Percentiles rank a stretch among this genome's conserved stretches.
These are phyloP conservation scores for Semicossyphus pulcher DNA, from an alignment of 2,113 vertebrate genomes.

Conservation along the genomic window DNA sequence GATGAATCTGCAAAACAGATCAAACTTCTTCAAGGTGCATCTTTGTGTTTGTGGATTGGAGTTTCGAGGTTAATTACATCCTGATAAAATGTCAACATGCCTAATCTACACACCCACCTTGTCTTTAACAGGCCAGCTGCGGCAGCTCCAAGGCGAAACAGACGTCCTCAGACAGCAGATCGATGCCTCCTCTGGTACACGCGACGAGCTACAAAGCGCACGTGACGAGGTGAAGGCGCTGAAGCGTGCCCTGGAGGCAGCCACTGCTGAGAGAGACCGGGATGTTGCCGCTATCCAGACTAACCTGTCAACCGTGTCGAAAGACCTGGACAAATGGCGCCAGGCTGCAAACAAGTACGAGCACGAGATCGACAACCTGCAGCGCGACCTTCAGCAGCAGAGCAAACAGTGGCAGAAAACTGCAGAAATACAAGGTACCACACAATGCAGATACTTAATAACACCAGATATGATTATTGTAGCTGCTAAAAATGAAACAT, in stretches of 20 bases:
- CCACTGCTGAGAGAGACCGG: slow-evolving; percentile 87
- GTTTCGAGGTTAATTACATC: neutral
- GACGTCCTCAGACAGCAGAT: slow-evolving; percentile 88
- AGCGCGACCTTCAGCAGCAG: slow-evolving; percentile 88
- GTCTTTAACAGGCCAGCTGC: slow-evolving; percentile 78
- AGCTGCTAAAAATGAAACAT: neutral
- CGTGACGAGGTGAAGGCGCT: slow-evolving; percentile 90
- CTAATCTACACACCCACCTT: neutral
- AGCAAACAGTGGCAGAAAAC: slow-evolving; percentile 91
- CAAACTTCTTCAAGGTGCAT: slow-evolving; percentile 90
- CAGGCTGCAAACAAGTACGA: slow-evolving; percentile 90
- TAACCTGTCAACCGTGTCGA: slow-evolving; percentile 86
- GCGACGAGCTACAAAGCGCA: slow-evolving; percentile 86
- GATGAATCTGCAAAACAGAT: slow-evolving; percentile 94
- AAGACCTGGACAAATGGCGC: slow-evolving; percentile 91
- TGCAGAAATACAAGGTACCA: slow-evolving; percentile 88
- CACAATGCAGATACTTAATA: neutral
- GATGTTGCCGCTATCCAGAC: slow-evolving; percentile 87
- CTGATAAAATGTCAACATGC: neutral
- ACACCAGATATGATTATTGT: neutral
- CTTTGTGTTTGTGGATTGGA: slow-evolving; percentile 3
- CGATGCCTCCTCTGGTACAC: slow-evolving; percentile 85
- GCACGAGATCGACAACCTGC: slow-evolving; percentile 87
- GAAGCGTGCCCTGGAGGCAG: slow-evolving; percentile 87
- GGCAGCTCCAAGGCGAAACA: slow-evolving; percentile 88